phyloP scores from a whole-genome alignment of 2,797 vertebrate species.

The Premnoplex brunnescens region DNA sequence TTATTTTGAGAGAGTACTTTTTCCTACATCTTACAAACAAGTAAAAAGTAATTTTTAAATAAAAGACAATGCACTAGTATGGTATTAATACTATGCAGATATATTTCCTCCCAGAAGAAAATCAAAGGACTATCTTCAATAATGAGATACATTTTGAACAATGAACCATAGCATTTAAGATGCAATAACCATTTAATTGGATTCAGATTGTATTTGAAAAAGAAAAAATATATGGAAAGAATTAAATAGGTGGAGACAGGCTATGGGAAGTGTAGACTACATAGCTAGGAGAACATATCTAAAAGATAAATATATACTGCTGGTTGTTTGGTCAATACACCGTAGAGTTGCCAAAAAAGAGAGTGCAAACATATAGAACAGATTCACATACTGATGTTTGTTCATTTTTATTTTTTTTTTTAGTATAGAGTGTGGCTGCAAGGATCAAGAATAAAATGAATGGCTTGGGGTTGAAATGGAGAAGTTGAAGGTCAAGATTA shows the following conservation, averaged over 20 bases:
- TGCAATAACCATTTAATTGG: background rate
- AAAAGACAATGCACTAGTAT: background rate
- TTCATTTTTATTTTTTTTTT: background rate
- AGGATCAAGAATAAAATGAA: background rate
- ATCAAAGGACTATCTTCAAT: background rate
- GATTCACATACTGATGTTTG: background rate
- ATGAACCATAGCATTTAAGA: background rate
- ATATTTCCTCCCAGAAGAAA: background rate
- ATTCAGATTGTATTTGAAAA: background rate
- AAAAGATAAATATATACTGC: background rate
- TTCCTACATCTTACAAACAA: background rate
- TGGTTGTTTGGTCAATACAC: background rate
- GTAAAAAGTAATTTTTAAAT: background rate
- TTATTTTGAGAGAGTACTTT: conserved; percentile 40
- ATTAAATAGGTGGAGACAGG: background rate
- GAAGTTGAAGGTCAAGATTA: background rate
- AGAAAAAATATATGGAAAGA: background rate
- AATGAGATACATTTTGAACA: background rate
- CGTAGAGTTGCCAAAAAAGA: background rate
- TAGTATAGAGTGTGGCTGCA: background rate
- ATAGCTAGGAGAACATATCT: background rate
- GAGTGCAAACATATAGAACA: background rate
- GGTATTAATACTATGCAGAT: background rate
- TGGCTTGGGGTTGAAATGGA: background rate
- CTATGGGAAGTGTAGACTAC: background rate